These are phyloP conservation scores for western clawed frog (Xenopus tropicalis) DNA, from an alignment of 2,113 vertebrate species.

Conservation along the genomic window UCB_Xtro_10.0 CM004446.2:50246501-50247000, in stretches of 20 bases:
- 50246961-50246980: slow-evolving; percentile 67
- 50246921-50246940: slow-evolving; percentile 65
- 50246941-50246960: slow-evolving; percentile 54
- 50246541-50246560: not conserved
- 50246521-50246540: not conserved
- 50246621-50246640: not conserved
- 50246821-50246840: slow-evolving; percentile 49
- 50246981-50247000: slow-evolving; percentile 57
- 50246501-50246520: not conserved
- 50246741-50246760: slow-evolving; percentile 41
- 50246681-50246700: not conserved
- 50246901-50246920: slow-evolving; percentile 50
- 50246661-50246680: slow-evolving; percentile 17
- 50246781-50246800: slow-evolving; percentile 49
- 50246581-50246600: slow-evolving; percentile 1
- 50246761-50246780: slow-evolving; percentile 45
- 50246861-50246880: slow-evolving; percentile 48
- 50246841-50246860: slow-evolving; percentile 45
- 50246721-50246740: slow-evolving; percentile 27
- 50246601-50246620: slow-evolving; percentile 10
- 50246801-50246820: slow-evolving; percentile 47
- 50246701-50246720: slow-evolving; percentile 34
- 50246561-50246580: not conserved
- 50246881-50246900: slow-evolving; percentile 46
- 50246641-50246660: slow-evolving; percentile 3